Conservation (phyloP, 1,140 invertebrate genomes). For the Caerostris darwini region DNA sequence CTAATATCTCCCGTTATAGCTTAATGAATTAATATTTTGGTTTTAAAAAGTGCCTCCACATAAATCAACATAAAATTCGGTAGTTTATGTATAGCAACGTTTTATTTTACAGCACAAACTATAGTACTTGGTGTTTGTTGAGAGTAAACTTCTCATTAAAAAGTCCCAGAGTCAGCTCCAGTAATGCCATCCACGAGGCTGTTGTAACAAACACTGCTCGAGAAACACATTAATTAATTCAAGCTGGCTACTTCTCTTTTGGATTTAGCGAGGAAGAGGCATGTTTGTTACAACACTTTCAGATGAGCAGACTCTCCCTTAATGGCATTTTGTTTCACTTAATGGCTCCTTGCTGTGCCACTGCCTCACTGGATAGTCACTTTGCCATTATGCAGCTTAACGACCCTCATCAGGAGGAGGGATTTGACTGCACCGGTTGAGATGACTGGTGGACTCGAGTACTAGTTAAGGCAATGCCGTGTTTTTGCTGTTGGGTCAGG, state of each 20-base stretch:
- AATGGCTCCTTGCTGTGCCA: slow-evolving; percentile 14
- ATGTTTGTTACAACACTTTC: not conserved
- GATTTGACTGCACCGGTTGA: not conserved
- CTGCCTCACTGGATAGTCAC: not conserved
- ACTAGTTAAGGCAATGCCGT: slow-evolving; percentile 14
- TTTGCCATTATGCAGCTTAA: slow-evolving; percentile 21
- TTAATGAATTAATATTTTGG: too few relatives aligned
- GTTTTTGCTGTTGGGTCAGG: slow-evolving; percentile 16
- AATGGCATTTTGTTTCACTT: slow-evolving; percentile 36
- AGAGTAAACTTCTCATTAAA: too few relatives aligned
- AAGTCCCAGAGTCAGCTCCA: too few relatives aligned
- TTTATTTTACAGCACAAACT: too few relatives aligned
- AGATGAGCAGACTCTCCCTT: not conserved
- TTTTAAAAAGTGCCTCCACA: too few relatives aligned
- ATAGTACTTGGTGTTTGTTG: too few relatives aligned
- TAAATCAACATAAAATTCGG: too few relatives aligned
- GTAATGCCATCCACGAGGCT: too few relatives aligned
- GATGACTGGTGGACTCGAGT: not conserved
- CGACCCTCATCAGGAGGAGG: not conserved
- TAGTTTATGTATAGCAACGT: too few relatives aligned
- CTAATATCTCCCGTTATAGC: too few relatives aligned
- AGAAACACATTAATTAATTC: not conserved
- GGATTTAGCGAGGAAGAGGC: not conserved
- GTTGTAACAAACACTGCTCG: too few relatives aligned
- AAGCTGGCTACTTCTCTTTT: not conserved